Conservation (phyloP, 2,797 vertebrate species). For the Hippopotamyrus pictus region DNA sequence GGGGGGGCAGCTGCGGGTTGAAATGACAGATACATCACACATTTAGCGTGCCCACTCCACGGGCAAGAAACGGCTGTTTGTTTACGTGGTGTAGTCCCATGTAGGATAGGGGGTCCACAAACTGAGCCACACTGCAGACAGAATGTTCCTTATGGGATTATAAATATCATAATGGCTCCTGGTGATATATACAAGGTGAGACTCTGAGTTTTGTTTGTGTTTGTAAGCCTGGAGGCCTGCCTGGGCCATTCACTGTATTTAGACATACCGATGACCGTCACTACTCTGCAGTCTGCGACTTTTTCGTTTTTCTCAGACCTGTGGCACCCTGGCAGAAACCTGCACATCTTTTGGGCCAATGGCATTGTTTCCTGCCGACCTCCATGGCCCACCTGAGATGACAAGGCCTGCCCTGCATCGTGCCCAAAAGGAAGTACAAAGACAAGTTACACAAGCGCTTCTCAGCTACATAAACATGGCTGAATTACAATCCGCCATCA, state of each 20-base stretch:
- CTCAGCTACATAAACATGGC: neutral
- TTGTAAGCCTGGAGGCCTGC: neutral
- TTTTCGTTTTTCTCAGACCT: neutral
- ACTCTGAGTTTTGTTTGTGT: neutral
- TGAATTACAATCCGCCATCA: neutral
- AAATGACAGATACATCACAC: neutral
- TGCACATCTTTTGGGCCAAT: neutral
- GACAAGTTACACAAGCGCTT: neutral
- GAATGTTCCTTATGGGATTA: neutral
- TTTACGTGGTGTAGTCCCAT: neutral
- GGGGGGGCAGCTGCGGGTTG: neutral
- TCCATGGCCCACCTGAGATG: neutral
- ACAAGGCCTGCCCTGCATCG: neutral
- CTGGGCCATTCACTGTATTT: neutral
- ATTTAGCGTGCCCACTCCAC: neutral
- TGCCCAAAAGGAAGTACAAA: neutral
- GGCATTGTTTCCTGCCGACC: neutral
- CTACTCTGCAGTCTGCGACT: neutral
- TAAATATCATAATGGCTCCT: neutral
- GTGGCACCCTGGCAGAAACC: neutral
- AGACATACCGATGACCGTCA: neutral
- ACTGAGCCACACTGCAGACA: neutral
- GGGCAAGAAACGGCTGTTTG: neutral
- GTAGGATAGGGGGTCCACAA: neutral
- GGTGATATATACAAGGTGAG: neutral